Base-by-base conservation (phyloP, 2,113 vertebrate species). In the Dendrocopos noguchii region DNA sequence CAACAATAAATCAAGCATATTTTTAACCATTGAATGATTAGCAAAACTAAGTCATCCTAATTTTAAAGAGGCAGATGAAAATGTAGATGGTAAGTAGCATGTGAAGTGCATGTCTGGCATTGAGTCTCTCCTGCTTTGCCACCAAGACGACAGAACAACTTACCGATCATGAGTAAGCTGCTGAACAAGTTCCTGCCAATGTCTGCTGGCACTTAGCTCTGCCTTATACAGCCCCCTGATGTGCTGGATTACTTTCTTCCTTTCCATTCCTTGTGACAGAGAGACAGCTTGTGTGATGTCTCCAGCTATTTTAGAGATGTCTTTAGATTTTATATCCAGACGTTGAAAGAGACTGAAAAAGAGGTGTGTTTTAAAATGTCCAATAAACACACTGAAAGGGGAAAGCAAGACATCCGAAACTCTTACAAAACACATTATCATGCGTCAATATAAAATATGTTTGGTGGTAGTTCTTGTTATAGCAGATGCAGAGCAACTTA, bases 191-290 rank as follows among this genome's bases (percentile, higher is more conserved):
- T 99, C 99, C 95, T 99, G 99, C 99, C 99, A 99, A 85, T 99
- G 98, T 17, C 99, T 98, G 95, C 99, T 99, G 93, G 99, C 98
- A 76, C 99, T 99, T 61, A 99, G 97, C 93, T 99, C 99, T 7
- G 98, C 98, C 95, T 99, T 99, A 92, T 99, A 99, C 93, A 99
- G 98, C 29, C 98, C 98, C 84, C 99, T 97, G 96, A 99, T 99
- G 95, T 99, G 99, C 97, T 99, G 99, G 93, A 99, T 99, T 91
- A 99, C 99, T 95, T 99, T 99, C 96, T 99, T 99, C 73, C 99
- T 98, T 97, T 99, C 99, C 96, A 99, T 98, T 94, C 99, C 99
- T 97, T 99, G 99, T 36, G 98, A 98, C 67, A 99, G 98, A 34
- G 99, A 99, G 84, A 99, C 98, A 84, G 98, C 98, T 97, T 99